phyloP scores from a whole-genome alignment of 2,797 vertebrate species.

The Sebastolobus alascanus region DNA sequence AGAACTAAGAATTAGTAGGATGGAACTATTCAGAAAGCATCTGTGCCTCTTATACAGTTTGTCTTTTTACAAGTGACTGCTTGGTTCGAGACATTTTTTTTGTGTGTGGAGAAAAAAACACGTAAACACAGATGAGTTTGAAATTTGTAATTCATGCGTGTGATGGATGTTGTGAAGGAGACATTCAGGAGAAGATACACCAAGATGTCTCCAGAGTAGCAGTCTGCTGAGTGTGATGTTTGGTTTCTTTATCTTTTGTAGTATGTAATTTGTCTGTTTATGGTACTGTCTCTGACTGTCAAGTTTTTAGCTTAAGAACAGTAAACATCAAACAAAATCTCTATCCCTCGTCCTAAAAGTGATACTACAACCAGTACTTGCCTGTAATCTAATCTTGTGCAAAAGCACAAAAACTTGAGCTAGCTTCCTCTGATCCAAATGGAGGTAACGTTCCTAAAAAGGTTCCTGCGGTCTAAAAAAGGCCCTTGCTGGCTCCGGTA shows the following conservation, averaged over 20 bases:
- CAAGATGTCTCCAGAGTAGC: background rate
- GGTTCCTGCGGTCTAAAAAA: background rate
- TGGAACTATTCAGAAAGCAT: background rate
- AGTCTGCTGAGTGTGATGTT: conserved; percentile 3
- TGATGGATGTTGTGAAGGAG: conserved; percentile 10
- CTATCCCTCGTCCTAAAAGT: background rate
- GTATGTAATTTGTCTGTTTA: background rate
- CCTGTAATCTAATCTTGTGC: background rate
- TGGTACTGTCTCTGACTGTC: background rate
- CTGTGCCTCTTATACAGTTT: background rate
- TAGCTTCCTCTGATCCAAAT: background rate
- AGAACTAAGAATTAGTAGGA: background rate
- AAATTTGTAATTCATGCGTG: background rate
- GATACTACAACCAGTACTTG: background rate
- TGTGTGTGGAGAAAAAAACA: background rate
- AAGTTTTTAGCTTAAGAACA: background rate
- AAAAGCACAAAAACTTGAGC: background rate
- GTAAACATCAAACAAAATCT: background rate
- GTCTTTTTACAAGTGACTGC: background rate
- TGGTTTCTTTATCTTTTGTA: background rate
- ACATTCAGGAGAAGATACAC: background rate
- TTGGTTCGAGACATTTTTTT: background rate
- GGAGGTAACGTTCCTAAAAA: background rate
- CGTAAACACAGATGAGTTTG: background rate
- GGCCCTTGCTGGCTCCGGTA: background rate